Conservation (phyloP, 2,888 invertebrate species). For the Nematopogon swammerdamellus region DNA sequence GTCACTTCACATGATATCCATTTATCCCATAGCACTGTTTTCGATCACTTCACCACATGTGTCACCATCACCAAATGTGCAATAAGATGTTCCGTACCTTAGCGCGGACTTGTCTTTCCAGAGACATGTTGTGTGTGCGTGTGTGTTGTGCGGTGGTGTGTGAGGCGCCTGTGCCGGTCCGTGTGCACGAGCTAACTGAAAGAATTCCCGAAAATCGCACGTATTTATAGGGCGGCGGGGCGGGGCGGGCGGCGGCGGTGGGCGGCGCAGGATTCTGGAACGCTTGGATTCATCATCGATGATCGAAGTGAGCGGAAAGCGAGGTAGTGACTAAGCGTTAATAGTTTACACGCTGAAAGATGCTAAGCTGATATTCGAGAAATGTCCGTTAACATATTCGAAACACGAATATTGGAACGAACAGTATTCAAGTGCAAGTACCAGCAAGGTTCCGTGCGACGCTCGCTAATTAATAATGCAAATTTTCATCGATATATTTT, state of each 20-base stretch:
- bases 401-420: too few relatives aligned
- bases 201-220: slow-evolving; percentile 36
- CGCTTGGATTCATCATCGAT: slow-evolving; percentile 17
- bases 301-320: neutral
- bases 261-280: slow-evolving; percentile 27
- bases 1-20: too few relatives aligned
- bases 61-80: slow-evolving; percentile 4
- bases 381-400: too few relatives aligned
- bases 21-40: too few relatives aligned
- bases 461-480: too few relatives aligned
- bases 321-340: neutral
- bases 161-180: slow-evolving; percentile 27
- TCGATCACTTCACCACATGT: neutral
- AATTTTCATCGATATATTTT: too few relatives aligned
- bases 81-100: slow-evolving; percentile 61
- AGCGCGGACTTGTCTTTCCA: slow-evolving; percentile 88
- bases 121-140: slow-evolving; percentile 67
- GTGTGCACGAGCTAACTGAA: slow-evolving; percentile 46
- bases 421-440: too few relatives aligned
- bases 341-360: too few relatives aligned
- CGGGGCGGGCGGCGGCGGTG: slow-evolving; percentile 20
- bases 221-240: slow-evolving; percentile 43
- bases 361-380: too few relatives aligned
- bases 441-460: too few relatives aligned
- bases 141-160: slow-evolving; percentile 20